Evolutionary conservation across 2,113 vertebrate genomes (phyloP).

Genomic region (Triplophysa tibetana): DNA sequence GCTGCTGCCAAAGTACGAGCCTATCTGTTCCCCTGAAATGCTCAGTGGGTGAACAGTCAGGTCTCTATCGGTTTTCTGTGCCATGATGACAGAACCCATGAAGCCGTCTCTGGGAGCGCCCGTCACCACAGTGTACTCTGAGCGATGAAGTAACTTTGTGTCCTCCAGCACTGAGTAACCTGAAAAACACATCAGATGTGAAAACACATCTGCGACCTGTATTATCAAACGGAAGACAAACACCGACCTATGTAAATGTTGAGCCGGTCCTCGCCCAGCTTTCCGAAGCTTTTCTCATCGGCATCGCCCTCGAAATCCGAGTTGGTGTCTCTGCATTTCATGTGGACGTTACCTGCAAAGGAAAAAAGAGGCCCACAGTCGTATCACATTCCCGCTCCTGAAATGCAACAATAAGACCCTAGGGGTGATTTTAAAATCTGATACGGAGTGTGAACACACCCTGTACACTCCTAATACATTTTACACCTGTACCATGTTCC

Average conservation of each 20-base stretch:
- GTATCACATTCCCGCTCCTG: not conserved
- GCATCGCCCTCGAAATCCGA: constrained; percentile 56
- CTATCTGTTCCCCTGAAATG: constrained; percentile 85
- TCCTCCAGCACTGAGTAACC: constrained; percentile 84
- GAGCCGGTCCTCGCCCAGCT: constrained; percentile 35
- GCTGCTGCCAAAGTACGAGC: constrained; percentile 91
- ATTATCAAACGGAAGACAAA: not conserved
- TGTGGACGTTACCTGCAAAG: constrained; percentile 72
- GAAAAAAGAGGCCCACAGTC: constrained; percentile 50
- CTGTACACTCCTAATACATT: not conserved
- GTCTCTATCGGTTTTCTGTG: constrained; percentile 53
- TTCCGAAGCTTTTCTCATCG: constrained; percentile 44
- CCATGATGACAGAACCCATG: constrained; percentile 81
- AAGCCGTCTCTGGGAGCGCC: constrained; percentile 84
- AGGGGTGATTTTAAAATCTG: not conserved
- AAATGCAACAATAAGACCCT: not conserved
- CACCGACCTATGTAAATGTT: constrained; percentile 72
- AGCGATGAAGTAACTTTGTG: constrained; percentile 71
- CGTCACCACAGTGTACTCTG: constrained; percentile 77
- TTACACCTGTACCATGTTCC: not conserved
- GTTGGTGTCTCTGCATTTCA: constrained; percentile 65
- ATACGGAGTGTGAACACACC: not conserved
- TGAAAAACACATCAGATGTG: constrained; percentile 53
- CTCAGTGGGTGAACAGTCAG: constrained; percentile 55
- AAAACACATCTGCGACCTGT: not conserved